Percentiles rank a stretch among this genome's conserved stretches.
Conservation (phyloP, 2,113 vertebrate species). For the Illadopsis cleaveri region DNA sequence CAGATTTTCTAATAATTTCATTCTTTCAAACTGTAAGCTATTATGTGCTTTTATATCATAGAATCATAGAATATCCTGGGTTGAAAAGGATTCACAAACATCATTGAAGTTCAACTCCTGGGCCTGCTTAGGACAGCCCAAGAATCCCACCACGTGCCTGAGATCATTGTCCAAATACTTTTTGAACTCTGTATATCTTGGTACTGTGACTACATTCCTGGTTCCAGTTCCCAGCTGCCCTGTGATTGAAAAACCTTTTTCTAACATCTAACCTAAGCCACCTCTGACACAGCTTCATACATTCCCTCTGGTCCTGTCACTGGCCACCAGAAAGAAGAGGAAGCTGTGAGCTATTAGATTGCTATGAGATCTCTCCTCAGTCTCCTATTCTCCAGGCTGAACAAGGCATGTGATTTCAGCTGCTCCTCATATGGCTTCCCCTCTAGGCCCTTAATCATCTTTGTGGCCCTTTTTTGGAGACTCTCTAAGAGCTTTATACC, state of each 20-base stretch:
- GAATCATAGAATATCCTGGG: neutral
- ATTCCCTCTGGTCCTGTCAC: neutral
- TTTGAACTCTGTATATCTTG: neutral
- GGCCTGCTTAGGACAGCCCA: neutral
- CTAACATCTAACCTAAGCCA: neutral
- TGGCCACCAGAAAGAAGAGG: neutral
- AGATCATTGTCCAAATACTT: neutral
- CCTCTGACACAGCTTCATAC: neutral
- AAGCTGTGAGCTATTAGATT: neutral
- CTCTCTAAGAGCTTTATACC: neutral
- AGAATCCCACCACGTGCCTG: neutral
- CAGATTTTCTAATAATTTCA: neutral
- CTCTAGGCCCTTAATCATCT: neutral
- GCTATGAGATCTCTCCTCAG: neutral
- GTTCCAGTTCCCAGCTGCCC: neutral
- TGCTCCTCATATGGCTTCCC: neutral
- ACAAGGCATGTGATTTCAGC: neutral
- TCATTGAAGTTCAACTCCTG: neutral
- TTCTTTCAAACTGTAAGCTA: neutral
- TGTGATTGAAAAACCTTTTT: neutral
- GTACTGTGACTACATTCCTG: neutral
- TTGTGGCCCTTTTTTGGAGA: neutral
- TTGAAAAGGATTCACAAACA: neutral
- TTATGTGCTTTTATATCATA: neutral
- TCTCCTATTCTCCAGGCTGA: neutral